Evolutionary conservation across 2,797 vertebrate genomes (phyloP), one percentile per base, ranked within the genome.

Genomic region (Lerista edwardsae): DNA sequence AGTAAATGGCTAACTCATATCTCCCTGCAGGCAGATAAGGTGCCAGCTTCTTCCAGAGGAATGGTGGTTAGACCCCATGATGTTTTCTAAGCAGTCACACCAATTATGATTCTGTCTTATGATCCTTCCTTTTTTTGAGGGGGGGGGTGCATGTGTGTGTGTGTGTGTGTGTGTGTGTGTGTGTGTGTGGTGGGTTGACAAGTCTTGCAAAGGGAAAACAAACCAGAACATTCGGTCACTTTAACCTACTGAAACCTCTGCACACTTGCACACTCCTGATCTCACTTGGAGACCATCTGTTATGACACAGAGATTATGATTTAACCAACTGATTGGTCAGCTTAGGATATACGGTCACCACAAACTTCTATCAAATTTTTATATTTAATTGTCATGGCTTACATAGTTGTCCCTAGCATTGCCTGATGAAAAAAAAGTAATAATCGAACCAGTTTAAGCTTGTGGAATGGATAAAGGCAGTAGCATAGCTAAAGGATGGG

Each of bases 31-130:
- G 39, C 83, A 5, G 92, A 87, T 85, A 88, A 81, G 75, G 81
- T 93, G 91, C 93, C 93, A 94, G 81, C 34, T 92, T 92, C 88
- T 86, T 94, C 83, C 61, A 91, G 81, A 93, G 87, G 81, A 91
- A 92, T 57, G 23, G 65, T 71, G 57, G 55, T 75, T 73, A 93
- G 84, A 71, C 64, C 72, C 51, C 72, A 68, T 73, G 36, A 23
- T 93, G 85, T 92, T 91, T 92, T 92, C 83, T 90, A 88, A 80
- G 82, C 88, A 89, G 89, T 93, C 91, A 93, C 87, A 93, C 86
- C 86, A 90, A 90, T 92, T 94, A 90, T 86, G 82, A 90, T 89
- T 84, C 89, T 90, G 82, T 88, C 91, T 93, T 55, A 85, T 93
- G 88, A 94, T 94, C 91, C 90, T 92, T 80, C 81, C 86, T 93